phyloP scores from a whole-genome alignment of 23 tunicate genomes.

The Trididemnum miniatum region DNA sequence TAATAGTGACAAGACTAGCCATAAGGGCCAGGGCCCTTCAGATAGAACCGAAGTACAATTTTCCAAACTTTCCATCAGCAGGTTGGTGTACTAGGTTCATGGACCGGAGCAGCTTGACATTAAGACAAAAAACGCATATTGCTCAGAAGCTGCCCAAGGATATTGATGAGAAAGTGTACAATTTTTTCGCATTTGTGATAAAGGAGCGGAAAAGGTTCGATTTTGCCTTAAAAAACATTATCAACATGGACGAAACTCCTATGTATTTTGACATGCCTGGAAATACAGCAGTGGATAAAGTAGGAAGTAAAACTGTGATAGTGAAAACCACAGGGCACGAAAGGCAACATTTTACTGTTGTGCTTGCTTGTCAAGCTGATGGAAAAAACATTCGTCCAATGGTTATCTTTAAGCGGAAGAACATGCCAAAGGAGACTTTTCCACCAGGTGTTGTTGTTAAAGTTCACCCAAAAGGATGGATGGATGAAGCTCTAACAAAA shows the following conservation, averaged over 20 bases:
- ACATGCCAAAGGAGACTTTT: constrained; percentile 26
- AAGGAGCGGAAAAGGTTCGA: constrained; percentile 3
- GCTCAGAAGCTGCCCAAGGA: constrained; percentile 33
- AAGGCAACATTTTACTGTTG: constrained; percentile 38
- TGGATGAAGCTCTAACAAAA: too few relatives aligned
- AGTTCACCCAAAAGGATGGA: too few relatives aligned
- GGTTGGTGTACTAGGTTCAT: constrained; percentile 12
- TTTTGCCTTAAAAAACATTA: background rate
- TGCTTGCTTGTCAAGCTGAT: constrained; percentile 19
- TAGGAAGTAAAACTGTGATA: constrained; percentile 19
- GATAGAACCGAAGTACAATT: background rate
- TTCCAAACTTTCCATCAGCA: constrained; percentile 6
- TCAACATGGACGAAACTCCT: constrained; percentile 42
- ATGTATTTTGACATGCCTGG: constrained; percentile 42
- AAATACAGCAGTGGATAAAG: constrained; percentile 12
- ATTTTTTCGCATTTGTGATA: constrained; percentile 14
- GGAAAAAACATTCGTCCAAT: constrained; percentile 1
- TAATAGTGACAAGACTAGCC: background rate
- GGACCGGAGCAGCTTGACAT: background rate
- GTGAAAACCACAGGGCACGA: constrained; percentile 40
- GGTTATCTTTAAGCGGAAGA: constrained; percentile 26
- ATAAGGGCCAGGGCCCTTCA: constrained; percentile 4
- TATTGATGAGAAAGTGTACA: constrained; percentile 5
- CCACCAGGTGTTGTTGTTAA: too few relatives aligned
- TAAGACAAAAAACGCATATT: background rate